Evolutionary conservation across 1,140 invertebrate species (phyloP).

Genomic region (Nylanderia fulva): DNA sequence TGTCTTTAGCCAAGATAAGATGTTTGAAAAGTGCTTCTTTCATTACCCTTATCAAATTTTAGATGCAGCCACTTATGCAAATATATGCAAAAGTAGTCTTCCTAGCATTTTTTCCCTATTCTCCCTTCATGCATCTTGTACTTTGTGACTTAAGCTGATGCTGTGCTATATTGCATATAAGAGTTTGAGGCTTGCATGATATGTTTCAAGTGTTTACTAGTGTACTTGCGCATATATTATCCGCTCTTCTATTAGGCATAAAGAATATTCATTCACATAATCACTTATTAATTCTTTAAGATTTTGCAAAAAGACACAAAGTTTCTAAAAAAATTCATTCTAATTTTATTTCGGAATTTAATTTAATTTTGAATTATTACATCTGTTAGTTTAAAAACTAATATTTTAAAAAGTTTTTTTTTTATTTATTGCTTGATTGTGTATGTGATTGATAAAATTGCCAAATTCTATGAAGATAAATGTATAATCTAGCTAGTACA

Average conservation of each 20-base stretch:
- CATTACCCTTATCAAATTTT: constrained; percentile 78
- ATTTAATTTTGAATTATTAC: too few species aligned
- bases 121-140: constrained; percentile 79
- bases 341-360: constrained; percentile 5
- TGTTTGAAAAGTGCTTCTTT: constrained; percentile 62
- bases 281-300: constrained; percentile 79
- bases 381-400: too few species aligned
- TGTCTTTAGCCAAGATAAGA: constrained; percentile 68
- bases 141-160: constrained; percentile 75
- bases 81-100: constrained; percentile 81
- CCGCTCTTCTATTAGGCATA: constrained; percentile 73
- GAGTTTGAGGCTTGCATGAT: constrained; percentile 76
- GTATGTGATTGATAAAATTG: too few species aligned
- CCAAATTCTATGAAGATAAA: too few species aligned
- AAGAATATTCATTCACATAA: constrained; percentile 66
- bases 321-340: constrained; percentile 32
- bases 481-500: too few species aligned
- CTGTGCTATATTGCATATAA: constrained; percentile 68
- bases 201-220: constrained; percentile 82
- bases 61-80: constrained; percentile 80
- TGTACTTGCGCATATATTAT: constrained; percentile 84
- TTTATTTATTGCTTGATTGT: too few species aligned
- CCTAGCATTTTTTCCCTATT: constrained; percentile 82
- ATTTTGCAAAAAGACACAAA: constrained; percentile 58
- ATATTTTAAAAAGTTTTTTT: background rate